phyloP scores from a whole-genome alignment of 2,113 vertebrate species.

The Osmerus mordax region DNA sequence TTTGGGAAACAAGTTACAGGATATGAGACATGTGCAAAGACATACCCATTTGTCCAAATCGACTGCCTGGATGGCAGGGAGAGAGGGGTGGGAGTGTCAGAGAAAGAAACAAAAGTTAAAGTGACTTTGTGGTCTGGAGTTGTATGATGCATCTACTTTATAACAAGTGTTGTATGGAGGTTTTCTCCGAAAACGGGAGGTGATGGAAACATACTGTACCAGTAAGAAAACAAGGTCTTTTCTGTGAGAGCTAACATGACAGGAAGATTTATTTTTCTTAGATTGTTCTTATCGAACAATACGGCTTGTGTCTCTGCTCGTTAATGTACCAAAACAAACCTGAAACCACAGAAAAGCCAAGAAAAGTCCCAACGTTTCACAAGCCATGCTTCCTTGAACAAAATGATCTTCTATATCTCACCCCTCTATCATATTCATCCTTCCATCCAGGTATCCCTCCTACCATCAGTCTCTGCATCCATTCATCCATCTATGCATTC shows the following conservation, averaged over 20 bases:
- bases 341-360: constrained; percentile 17
- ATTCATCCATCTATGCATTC: neutral
- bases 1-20: constrained; percentile 53
- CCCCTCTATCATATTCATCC: neutral
- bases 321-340: neutral
- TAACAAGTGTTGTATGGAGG: too few relatives aligned
- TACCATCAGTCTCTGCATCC: neutral
- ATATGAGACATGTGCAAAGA: constrained; percentile 60
- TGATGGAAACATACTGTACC: too few relatives aligned
- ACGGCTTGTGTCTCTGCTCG: too few relatives aligned
- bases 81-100: constrained; percentile 15
- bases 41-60: constrained; percentile 83
- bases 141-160: neutral
- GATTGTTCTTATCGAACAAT: too few relatives aligned
- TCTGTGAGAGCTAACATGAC: too few relatives aligned
- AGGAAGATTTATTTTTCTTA: too few relatives aligned
- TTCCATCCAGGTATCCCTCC: neutral
- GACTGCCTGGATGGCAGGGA: constrained; percentile 73
- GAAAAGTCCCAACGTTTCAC: neutral
- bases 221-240: too few relatives aligned
- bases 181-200: too few relatives aligned
- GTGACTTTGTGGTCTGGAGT: constrained; percentile 8
- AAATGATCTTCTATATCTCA: neutral
- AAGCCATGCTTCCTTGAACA: too few relatives aligned
- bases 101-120: constrained; percentile 36